Conservation (phyloP, 2,113 vertebrate genomes). For the Cygnus atratus region DNA sequence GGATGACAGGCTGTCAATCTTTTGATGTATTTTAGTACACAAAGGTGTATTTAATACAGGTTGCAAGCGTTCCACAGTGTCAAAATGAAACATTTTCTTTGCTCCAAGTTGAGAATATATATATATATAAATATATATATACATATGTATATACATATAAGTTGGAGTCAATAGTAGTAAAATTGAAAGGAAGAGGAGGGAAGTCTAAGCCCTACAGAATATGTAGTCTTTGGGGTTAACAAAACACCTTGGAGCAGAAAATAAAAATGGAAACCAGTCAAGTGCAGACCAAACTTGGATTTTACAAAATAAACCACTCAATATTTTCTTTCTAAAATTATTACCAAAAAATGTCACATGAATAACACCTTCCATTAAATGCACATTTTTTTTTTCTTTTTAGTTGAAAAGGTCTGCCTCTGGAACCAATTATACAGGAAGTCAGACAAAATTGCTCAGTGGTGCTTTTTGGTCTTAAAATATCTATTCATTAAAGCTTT, state of each 20-base stretch:
- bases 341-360: not conserved
- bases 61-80: not conserved
- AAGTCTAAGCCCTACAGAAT: not conserved
- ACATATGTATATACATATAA: not conserved
- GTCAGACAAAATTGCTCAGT: not conserved
- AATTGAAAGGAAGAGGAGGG: not conserved
- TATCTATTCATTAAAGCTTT: slow-evolving; percentile 16
- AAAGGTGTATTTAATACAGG: not conserved
- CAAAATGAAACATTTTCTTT: not conserved
- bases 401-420: not conserved
- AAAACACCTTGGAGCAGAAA: not conserved
- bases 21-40: not conserved
- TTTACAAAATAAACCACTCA: not conserved
- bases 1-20: not conserved
- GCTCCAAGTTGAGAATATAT: not conserved
- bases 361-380: not conserved
- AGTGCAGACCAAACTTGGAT: not conserved
- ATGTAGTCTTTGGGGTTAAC: not conserved
- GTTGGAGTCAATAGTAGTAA: not conserved
- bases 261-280: not conserved
- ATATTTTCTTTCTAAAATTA: not conserved
- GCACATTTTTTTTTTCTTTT: not conserved
- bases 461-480: not conserved
- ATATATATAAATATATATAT: not conserved
- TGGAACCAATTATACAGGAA: slow-evolving; percentile 8